Evolutionary conservation across 2,797 vertebrate species (phyloP), one percentile per base, ranked within the genome.

Genomic region (Pangasius mekongensis): DNA sequence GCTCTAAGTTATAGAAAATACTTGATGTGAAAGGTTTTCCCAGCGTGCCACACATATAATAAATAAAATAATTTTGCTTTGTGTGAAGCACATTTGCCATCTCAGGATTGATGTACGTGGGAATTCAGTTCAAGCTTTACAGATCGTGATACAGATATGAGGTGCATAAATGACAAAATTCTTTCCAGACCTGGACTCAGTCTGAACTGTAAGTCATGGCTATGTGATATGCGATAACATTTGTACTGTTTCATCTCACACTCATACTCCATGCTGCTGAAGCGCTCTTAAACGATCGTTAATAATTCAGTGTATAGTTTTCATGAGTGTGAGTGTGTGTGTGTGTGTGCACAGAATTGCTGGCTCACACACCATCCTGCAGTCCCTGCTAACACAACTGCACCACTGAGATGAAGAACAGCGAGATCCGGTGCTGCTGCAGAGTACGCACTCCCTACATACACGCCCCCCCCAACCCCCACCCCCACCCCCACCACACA

Each of bases 301-400:
- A 96, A 96, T 96, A 95, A 96, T 96, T 95, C 90, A 96, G 52
- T 56, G 49, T 85, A 14, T 60, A 22, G 69, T 30, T 22, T 62
- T 49, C 22, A 52, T 62, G 39, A 76, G 47, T 36, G 36, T 36
- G n/a, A n/a, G 33, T 36, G 39, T 39, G 39, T 74, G 67, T 22
- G 49, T 78, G 77, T 14, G 86, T 36, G 84, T 90, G 90, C n/a
- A 36, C 84, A 52, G 90, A 89, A 85, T 89, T 66, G 90, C 92
- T 88, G 93, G 91, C 85, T 86, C 27, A 84, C 90, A 92, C 90
- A 78, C 43, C 52, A 86, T 93, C 91, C 93, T 93, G 94, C 95
- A 93, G 94, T 92, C 90, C 89, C 90, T 85, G 39, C 88, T 89
- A 89, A 92, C 85, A 92, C 92, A 93, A 91, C 93, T 91, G 92